Evolutionary conservation across 2,888 invertebrate species (phyloP), one percentile per base, ranked within the genome.

Genomic region (Trichacis sp.): DNA sequence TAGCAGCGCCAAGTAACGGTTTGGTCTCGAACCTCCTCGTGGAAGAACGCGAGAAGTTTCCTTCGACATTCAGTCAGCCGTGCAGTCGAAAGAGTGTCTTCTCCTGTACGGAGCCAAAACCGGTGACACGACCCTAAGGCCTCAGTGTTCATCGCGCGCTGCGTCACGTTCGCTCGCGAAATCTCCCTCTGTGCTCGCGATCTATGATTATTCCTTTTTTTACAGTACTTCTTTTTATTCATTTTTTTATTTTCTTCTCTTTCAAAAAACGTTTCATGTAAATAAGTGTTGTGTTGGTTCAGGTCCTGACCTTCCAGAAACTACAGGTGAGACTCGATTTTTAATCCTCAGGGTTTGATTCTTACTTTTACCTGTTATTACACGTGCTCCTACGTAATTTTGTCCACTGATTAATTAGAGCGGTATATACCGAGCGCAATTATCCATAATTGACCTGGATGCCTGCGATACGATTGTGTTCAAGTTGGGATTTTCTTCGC

Each of bases 61-160:
- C 63, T 64, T 65, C 64, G 68, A 67, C 73, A 73, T 68, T 81
- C 82, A 80, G 82, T 82, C 80, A 82, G 81, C 81, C 82, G 82
- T 82, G 77, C 76, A 80, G 81, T 80, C 79, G 75, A 75, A 82
- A 77, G 75, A 81, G 80, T 79, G 76, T 75, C 81, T 73, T 73
- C 73, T 55, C 68, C 69, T 65, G 64, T 58, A 58, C 69, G 66
- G 17, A 33, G 46, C 33, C 15, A 17, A 19, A 46, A 52, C 18
- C 38, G 40, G 45, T 43, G 40, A 29, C 48, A 51, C 30, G 50
- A 50, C 50, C 54, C n/a, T n/a, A n/a, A n/a, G n/a, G 18, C 33
- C 29, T 36, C 48, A 33, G 24, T 33, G 48, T n/a, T n/a, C n/a
- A n/a, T 52, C 50, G 24, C 43, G 42, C 29, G 33, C 12, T 14